Percentiles rank a stretch among this genome's conserved stretches.
These are phyloP conservation scores for Esox masquinongy DNA, from an alignment of 2,797 vertebrate species.

Conservation along the genomic window DNA sequence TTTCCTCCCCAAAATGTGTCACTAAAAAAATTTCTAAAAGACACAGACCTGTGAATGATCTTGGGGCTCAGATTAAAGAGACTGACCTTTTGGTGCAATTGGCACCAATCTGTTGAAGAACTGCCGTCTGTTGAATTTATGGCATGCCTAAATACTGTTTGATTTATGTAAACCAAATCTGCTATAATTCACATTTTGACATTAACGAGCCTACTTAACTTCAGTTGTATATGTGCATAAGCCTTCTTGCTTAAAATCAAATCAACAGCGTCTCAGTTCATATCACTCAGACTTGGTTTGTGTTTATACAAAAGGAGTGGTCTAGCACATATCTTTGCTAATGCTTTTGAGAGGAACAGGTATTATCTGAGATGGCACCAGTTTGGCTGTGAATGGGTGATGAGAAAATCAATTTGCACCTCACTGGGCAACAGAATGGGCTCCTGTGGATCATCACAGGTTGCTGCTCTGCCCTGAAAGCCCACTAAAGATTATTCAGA, in stretches of 20 bases:
- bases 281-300: not conserved
- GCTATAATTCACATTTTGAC: not conserved
- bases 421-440: not conserved
- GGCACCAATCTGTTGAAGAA: no score
- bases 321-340: no score
- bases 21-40: not conserved
- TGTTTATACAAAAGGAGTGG: not conserved
- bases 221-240: not conserved
- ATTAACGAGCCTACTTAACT: not conserved
- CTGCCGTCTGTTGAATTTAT: not conserved
- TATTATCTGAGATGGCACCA: not conserved
- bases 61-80: no score
- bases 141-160: not conserved
- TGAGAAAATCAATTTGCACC: not conserved
- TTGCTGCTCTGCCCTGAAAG: not conserved
- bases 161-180: not conserved
- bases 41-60: no score
- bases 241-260: not conserved
- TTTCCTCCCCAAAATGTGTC: not conserved
- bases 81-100: no score
- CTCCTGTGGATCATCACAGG: not conserved
- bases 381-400: not conserved
- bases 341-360: not conserved
- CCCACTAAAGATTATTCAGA: not conserved
- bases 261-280: not conserved